phyloP scores from a whole-genome alignment of 2,113 vertebrate genomes.

The Antechinus stuartii region DNA sequence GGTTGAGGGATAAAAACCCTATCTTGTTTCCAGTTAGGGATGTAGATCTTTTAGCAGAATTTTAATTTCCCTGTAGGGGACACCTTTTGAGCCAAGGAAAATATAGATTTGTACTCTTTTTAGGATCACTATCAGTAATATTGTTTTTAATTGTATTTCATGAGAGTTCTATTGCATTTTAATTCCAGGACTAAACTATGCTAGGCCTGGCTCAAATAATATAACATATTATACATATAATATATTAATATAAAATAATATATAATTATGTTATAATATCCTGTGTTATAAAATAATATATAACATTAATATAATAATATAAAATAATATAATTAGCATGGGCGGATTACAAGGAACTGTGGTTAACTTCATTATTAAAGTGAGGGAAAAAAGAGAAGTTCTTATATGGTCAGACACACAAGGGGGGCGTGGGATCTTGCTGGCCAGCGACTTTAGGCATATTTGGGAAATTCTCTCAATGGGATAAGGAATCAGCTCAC shows the following conservation, averaged over 20 bases:
- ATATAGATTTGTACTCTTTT: not conserved
- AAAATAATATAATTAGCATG: not conserved
- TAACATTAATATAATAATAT: not conserved
- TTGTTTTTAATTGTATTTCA: conserved; percentile 2
- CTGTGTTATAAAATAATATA: no score
- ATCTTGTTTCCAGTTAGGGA: not conserved
- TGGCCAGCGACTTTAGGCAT: not conserved
- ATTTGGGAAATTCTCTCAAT: not conserved
- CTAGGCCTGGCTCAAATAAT: not conserved
- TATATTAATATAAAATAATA: no score
- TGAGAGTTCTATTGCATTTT: not conserved
- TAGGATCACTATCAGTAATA: not conserved
- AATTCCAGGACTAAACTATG: not conserved
- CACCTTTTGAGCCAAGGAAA: not conserved
- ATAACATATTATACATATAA: no score
- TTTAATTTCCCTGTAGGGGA: not conserved
- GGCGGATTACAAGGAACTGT: not conserved
- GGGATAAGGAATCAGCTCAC: not conserved
- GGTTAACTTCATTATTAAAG: not conserved
- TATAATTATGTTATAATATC: no score
- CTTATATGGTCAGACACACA: not conserved
- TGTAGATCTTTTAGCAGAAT: not conserved
- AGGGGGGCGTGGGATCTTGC: not conserved
- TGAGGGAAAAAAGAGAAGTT: not conserved
- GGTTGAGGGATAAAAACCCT: not conserved